Evolutionary conservation across 1,140 invertebrate genomes (phyloP), one percentile per base, ranked within the genome.

Genomic region (Mya arenaria): DNA sequence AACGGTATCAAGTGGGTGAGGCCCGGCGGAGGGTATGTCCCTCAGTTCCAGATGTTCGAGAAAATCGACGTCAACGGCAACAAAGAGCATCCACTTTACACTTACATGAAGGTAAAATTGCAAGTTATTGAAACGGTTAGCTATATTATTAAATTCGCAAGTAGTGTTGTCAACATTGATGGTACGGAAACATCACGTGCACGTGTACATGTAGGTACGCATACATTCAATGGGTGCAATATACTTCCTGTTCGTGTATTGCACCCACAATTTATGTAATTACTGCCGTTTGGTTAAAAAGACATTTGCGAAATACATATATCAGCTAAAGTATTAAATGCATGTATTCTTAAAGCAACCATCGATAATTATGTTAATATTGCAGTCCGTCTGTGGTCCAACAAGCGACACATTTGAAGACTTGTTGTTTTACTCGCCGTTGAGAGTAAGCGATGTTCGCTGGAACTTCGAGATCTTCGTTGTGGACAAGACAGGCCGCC

Each of bases 391-490:
- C 44, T 90, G 89, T 75, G 85, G 85, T 10, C 88, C 87, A 15
- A 84, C 86, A n/a, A 75, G 72, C 0, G 86, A 86, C 37, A 60
- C 37, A 34, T 85, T 87, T 73, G 75, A 86, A 63, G 80, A 84
- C 17, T 28, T 62, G 19, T 60, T 90, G 82, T 78, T 89, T 88
- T 92, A 89, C 48, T 28, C 87, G 78, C 88, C 93, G 82, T 63
- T 89, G 82, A 85, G 88, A 48, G 91, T 87, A 30, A 92, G 88
- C 68, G 95, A 95, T 86, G 89, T 95, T 37, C 90, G 93, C 36
- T 95, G 94, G 95, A 95, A 95, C 88, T 95, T 94, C 85, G 94
- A 95, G 87, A 95, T 94, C 73, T 95, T 95, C 87, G 87, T 95
- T 13, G 92, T 95, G 5, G 89, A 93, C 81, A 87, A 85, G 25